phyloP scores from a whole-genome alignment of 1,140 invertebrate genomes.

The Charaxes varanes region DNA sequence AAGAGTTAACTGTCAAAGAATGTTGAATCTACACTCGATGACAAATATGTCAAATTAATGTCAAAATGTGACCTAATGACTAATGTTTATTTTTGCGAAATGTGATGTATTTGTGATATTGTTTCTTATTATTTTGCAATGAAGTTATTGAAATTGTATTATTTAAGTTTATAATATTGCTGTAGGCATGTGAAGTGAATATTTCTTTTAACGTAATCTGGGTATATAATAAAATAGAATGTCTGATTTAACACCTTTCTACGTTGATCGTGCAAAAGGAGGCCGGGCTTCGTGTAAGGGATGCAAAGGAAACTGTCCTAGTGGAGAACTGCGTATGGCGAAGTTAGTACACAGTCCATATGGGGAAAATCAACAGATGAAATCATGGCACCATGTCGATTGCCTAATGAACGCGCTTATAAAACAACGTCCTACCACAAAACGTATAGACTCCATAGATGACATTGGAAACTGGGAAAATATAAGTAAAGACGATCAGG shows the following conservation, averaged over 20 bases:
- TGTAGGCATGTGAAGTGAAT: no score
- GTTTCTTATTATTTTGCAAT: no score
- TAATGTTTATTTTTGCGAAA: no score
- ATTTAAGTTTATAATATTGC: no score
- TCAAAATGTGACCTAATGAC: no score
- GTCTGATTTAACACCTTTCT: constrained; percentile 74
- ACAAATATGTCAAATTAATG: no score
- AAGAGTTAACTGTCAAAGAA: no score
- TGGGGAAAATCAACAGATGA: constrained; percentile 86
- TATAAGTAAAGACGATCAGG: constrained; percentile 80
- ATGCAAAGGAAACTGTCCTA: constrained; percentile 87
- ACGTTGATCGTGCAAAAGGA: constrained; percentile 85
- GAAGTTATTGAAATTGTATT: no score
- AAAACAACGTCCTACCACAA: constrained; percentile 86
- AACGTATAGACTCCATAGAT: constrained; percentile 85
- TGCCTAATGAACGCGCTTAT: constrained; percentile 88
- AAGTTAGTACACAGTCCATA: constrained; percentile 87
- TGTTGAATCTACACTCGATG: no score
- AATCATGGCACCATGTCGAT: constrained; percentile 86
- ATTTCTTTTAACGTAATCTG: no score
- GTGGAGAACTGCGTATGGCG: constrained; percentile 82
- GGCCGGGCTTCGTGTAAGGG: constrained; percentile 90
- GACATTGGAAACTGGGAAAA: constrained; percentile 87
- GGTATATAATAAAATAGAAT: no score
- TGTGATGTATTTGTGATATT: no score